Evolutionary conservation across 2,888 invertebrate species (phyloP).

Genomic region (Fissipunctia ypsillon): DNA sequence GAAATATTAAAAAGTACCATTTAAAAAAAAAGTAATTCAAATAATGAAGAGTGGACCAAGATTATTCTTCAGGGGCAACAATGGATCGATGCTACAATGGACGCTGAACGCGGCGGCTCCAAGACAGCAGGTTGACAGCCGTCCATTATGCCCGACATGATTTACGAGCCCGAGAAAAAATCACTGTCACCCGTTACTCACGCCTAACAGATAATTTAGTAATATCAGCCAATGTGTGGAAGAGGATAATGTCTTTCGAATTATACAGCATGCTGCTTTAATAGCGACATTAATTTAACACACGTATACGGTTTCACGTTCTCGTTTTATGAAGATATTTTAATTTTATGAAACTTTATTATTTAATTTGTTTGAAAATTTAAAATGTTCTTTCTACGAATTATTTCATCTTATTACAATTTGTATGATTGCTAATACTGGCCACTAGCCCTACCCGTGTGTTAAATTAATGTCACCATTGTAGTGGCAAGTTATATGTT

Average conservation of each 20-base stretch:
- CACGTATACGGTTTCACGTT: too few species aligned
- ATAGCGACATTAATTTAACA: too few species aligned
- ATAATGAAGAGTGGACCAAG: constrained; percentile 45
- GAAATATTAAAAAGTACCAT: background rate
- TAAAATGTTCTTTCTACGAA: too few species aligned
- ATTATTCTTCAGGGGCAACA: constrained; percentile 66
- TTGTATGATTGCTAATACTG: too few species aligned
- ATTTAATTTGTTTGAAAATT: too few species aligned
- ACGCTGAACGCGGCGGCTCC: constrained; percentile 50
- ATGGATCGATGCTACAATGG: constrained; percentile 67
- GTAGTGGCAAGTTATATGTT: too few species aligned
- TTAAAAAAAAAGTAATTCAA: constrained; percentile 15
- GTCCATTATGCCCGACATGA: constrained; percentile 74
- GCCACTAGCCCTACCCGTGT: too few species aligned
- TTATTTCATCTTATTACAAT: too few species aligned
- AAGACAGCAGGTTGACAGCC: constrained; percentile 73
- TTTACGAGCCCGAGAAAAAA: constrained; percentile 72
- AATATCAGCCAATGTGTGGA: constrained; percentile 28
- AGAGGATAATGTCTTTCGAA: constrained; percentile 11
- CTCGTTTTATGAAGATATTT: too few species aligned
- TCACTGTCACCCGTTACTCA: constrained; percentile 54
- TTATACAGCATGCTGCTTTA: background rate
- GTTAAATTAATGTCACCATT: too few species aligned
- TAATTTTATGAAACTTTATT: too few species aligned
- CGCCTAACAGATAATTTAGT: constrained; percentile 47